These are phyloP conservation scores for Microchrysa polita DNA, from an alignment of 2,888 invertebrate genomes.

Conservation along the genomic window DNA sequence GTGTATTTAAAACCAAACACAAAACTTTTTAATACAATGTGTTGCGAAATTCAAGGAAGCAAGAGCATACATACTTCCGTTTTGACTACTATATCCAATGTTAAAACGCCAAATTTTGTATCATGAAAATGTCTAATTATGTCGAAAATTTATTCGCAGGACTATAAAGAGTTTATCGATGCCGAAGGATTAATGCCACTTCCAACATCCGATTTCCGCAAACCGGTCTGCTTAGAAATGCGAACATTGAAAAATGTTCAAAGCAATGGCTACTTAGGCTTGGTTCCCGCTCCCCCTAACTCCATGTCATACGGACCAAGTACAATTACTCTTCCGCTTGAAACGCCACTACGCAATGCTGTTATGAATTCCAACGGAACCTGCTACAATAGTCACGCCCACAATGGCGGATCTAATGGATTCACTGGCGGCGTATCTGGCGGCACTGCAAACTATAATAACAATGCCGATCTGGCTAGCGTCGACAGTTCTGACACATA, in stretches of 20 bases:
- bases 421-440: slow-evolving; percentile 14
- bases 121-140: neutral
- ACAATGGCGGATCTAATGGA: slow-evolving; percentile 20
- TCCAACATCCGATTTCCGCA: slow-evolving; percentile 84
- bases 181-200: slow-evolving; percentile 89
- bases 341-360: slow-evolving; percentile 59
- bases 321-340: slow-evolving; percentile 62
- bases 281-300: slow-evolving; percentile 56
- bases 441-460: slow-evolving; percentile 49
- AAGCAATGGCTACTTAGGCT: slow-evolving; percentile 55
- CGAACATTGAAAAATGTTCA: slow-evolving; percentile 66
- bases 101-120: neutral
- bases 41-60: slow-evolving; percentile 9
- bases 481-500: slow-evolving; percentile 90
- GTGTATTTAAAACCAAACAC: neutral
- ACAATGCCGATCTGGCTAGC: slow-evolving; percentile 68
- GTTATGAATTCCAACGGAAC: slow-evolving; percentile 52
- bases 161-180: slow-evolving; percentile 90
- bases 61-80: neutral
- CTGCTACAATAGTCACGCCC: slow-evolving; percentile 55
- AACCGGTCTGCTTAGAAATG: slow-evolving; percentile 84
- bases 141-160: slow-evolving; percentile 67
- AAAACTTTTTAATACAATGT: neutral
- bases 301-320: slow-evolving; percentile 62
- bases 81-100: neutral